These are phyloP conservation scores for Andrena hattorfiana DNA, from an alignment of 2,888 invertebrate genomes.

Conservation along the genomic window DNA sequence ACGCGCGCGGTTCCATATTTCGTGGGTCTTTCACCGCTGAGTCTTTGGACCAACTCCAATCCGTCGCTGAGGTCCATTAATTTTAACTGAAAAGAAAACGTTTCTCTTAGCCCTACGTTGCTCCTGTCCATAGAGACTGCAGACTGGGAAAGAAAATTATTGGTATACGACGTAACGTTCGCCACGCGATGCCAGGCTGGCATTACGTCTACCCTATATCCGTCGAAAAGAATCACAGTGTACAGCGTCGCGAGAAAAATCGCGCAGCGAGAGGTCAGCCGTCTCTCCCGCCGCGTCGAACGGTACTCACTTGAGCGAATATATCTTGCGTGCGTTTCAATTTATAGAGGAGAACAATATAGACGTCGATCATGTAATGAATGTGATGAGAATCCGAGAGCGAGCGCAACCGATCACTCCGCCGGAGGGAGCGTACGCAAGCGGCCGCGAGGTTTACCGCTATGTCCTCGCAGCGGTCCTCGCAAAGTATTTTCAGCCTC, in stretches of 20 bases:
- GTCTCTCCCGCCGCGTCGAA: neutral
- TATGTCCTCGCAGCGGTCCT: constrained; percentile 88
- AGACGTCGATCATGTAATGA: constrained; percentile 87
- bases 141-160: neutral
- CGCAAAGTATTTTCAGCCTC: constrained; percentile 88
- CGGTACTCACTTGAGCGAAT: constrained; percentile 85
- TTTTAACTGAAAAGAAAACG: constrained; percentile 85
- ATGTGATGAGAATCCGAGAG: constrained; percentile 85
- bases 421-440: constrained; percentile 86
- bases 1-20: constrained; percentile 86
- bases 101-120: constrained; percentile 17
- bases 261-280: neutral
- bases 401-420: constrained; percentile 81
- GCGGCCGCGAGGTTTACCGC: constrained; percentile 87
- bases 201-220: too few relatives aligned
- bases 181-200: too few relatives aligned
- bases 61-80: constrained; percentile 86
- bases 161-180: too few relatives aligned
- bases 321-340: constrained; percentile 86
- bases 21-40: constrained; percentile 83
- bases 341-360: constrained; percentile 87
- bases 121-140: neutral
- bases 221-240: too few relatives aligned
- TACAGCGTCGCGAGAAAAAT: neutral
- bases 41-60: constrained; percentile 86